A percentile compares a stretch with the other conserved stretches of the same genome.
Evolutionary conservation across 2,888 invertebrate genomes (phyloP).

Genomic region (Crepidodera aurea): DNA sequence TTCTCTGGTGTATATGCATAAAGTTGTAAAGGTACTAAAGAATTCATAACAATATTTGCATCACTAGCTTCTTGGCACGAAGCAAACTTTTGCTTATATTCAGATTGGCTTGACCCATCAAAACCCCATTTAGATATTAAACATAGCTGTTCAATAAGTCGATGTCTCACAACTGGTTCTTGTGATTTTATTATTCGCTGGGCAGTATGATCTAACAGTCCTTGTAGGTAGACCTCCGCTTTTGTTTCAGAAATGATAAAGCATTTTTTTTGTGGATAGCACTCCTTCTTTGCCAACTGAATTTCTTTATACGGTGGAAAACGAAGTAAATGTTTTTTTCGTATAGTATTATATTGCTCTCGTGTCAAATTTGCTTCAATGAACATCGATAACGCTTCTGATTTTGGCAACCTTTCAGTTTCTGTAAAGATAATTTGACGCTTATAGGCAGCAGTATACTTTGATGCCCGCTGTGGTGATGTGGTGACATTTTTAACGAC

Average conservation of each 20-base stretch:
- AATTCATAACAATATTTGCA: neutral
- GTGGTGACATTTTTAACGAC: neutral
- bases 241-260: neutral
- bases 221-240: neutral
- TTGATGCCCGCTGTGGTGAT: neutral
- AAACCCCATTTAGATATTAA: neutral
- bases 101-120: too few relatives aligned
- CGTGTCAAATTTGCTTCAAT: too few relatives aligned
- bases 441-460: neutral
- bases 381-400: too few relatives aligned
- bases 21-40: conserved; percentile 3
- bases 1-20: neutral
- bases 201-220: neutral
- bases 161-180: neutral
- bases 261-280: neutral
- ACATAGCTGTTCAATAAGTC: neutral
- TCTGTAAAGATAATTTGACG: neutral
- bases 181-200: neutral
- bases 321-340: neutral
- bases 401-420: neutral
- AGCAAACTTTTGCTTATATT: neutral
- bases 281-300: neutral
- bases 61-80: neutral
- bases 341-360: neutral
- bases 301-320: neutral